These are phyloP conservation scores for Andinoacara biseriatus DNA, from an alignment of 2,113 vertebrate species.

Conservation along the genomic window DNA sequence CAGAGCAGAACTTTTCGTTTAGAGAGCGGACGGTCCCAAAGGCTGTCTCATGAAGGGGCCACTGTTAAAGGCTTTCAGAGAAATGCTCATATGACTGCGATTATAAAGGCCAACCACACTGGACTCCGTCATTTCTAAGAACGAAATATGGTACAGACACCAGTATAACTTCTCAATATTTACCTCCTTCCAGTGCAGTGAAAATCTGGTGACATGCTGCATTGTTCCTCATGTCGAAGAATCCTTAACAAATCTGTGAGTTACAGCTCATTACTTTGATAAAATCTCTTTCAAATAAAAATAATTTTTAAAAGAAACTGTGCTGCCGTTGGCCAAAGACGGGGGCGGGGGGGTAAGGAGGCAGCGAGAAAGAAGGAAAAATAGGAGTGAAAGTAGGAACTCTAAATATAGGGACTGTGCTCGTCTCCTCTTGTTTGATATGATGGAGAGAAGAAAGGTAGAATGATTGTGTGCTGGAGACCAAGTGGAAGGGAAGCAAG, in stretches of 20 bases:
- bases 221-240: background rate
- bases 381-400: too few relatives aligned
- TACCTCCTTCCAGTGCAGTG: background rate
- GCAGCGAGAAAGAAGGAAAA: too few relatives aligned
- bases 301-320: background rate
- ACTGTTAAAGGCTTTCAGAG: constrained; percentile 5
- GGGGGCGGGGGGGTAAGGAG: too few relatives aligned
- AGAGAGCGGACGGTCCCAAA: background rate
- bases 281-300: background rate
- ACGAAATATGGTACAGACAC: background rate
- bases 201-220: background rate
- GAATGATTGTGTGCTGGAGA: too few relatives aligned
- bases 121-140: background rate
- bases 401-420: too few relatives aligned
- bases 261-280: background rate
- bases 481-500: too few relatives aligned
- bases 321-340: too few relatives aligned
- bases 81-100: constrained; percentile 10
- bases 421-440: too few relatives aligned
- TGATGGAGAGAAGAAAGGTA: too few relatives aligned
- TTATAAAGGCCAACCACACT: background rate
- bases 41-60: background rate
- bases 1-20: background rate
- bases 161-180: background rate
- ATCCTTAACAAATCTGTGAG: too few relatives aligned